These are phyloP conservation scores for Xyrauchen texanus DNA, from an alignment of 2,113 vertebrate genomes.

Conservation along the genomic window DNA sequence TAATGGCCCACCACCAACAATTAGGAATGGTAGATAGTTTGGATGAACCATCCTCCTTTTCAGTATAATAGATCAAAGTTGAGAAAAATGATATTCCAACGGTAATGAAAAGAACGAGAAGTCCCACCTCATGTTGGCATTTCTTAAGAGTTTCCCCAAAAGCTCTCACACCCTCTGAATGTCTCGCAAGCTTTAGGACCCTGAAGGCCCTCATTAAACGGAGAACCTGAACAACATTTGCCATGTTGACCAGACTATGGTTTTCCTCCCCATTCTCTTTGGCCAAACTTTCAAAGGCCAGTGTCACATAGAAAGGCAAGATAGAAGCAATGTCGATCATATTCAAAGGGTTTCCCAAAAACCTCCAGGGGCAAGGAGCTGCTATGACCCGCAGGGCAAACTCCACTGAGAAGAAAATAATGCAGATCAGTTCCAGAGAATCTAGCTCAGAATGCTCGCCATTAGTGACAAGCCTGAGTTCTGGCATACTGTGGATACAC, in stretches of 20 bases:
- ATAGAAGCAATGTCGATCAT: constrained; percentile 90
- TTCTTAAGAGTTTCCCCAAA: constrained; percentile 87
- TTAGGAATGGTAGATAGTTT: constrained; percentile 86
- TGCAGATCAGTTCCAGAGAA: constrained; percentile 83
- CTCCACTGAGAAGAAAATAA: constrained; percentile 89
- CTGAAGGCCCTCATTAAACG: constrained; percentile 91
- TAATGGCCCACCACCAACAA: constrained; percentile 98
- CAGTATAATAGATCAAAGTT: constrained; percentile 87
- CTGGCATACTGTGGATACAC: constrained; percentile 94
- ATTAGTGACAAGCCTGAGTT: constrained; percentile 79
- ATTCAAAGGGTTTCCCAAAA: constrained; percentile 87
- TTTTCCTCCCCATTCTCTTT: constrained; percentile 78
- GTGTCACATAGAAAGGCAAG: constrained; percentile 86
- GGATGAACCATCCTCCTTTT: constrained; percentile 84
- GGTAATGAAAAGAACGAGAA: constrained; percentile 88
- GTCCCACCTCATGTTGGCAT: constrained; percentile 88
- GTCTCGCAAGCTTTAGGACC: constrained; percentile 91
- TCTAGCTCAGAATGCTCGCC: constrained; percentile 81
- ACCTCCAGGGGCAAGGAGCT: constrained; percentile 84
- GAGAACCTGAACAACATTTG: constrained; percentile 92
- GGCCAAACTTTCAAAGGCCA: constrained; percentile 74
- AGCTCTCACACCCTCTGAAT: constrained; percentile 88
- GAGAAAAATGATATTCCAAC: constrained; percentile 94
- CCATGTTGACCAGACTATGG: constrained; percentile 89
- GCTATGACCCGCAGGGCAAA: constrained; percentile 81